Percentiles rank a stretch among this genome's conserved stretches.
phyloP scores from a whole-genome alignment of 2,113 vertebrate species.

The Ceyx cyanopectus region DNA sequence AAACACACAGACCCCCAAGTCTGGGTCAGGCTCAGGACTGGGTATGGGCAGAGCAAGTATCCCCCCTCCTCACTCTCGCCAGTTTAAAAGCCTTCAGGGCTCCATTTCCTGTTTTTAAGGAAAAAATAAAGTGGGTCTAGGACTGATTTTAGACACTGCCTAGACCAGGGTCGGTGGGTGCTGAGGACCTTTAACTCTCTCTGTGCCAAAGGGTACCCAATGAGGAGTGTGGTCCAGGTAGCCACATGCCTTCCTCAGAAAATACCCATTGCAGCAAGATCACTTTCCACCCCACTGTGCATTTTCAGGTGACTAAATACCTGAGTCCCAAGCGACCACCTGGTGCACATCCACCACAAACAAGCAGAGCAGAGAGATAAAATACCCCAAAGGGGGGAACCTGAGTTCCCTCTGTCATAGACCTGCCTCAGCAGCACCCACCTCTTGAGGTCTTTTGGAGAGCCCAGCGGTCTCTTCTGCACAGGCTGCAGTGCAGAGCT shows the following conservation, averaged over 20 bases:
- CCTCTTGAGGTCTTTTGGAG: not conserved
- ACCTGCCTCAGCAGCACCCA: not conserved
- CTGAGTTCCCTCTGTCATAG: not conserved
- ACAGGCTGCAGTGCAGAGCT: fast-evolving
- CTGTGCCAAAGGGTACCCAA: not conserved
- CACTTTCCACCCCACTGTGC: not conserved
- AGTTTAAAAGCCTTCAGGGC: slow-evolving; percentile 67
- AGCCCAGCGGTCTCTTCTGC: not conserved
- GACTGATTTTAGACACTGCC: slow-evolving; percentile 67
- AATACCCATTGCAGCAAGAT: not conserved
- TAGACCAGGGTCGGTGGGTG: slow-evolving; percentile 60
- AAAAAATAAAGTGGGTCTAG: slow-evolving; percentile 70
- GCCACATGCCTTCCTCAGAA: not conserved
- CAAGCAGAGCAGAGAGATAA: not conserved
- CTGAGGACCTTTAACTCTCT: slow-evolving; percentile 71
- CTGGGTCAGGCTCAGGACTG: slow-evolving; percentile 80
- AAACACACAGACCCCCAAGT: slow-evolving; percentile 82
- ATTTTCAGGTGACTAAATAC: not conserved
- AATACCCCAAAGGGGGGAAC: not conserved
- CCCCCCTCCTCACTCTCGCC: slow-evolving; percentile 64
- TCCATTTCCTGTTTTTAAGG: slow-evolving; percentile 81
- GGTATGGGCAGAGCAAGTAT: slow-evolving; percentile 38
- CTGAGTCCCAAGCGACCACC: not conserved
- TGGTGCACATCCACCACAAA: no score
- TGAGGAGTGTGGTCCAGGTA: fast-evolving